Conservation (phyloP, 2,888 invertebrate species). For the Epinotia nisella region DNA sequence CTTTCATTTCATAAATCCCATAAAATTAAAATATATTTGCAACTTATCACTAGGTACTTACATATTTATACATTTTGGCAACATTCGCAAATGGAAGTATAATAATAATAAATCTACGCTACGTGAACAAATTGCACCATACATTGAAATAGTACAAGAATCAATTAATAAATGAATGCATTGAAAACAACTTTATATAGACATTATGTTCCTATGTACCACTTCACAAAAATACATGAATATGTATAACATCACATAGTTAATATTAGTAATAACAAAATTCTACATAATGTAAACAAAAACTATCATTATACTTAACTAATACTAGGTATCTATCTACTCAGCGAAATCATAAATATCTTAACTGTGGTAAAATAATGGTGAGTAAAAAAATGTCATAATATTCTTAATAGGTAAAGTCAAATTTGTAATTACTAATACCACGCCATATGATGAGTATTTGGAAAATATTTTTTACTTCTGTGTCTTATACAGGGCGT, state of each 20-base stretch:
- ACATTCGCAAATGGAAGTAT: constrained; percentile 7
- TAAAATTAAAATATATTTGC: constrained; percentile 26
- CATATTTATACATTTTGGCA: constrained; percentile 10
- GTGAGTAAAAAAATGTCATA: not conserved
- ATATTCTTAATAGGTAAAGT: not conserved
- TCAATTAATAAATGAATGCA: not conserved
- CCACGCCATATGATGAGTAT: no score
- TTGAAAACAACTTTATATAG: not conserved
- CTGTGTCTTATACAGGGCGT: no score
- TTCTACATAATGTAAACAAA: not conserved
- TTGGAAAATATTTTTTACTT: no score
- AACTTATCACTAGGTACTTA: not conserved
- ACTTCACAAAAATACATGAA: not conserved
- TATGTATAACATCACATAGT: not conserved
- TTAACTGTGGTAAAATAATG: not conserved
- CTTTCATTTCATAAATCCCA: constrained; percentile 30
- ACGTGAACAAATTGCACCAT: not conserved
- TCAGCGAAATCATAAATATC: not conserved
- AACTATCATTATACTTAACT: not conserved
- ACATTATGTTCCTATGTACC: not conserved
- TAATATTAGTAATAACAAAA: not conserved
- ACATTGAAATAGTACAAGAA: not conserved
- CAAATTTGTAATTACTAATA: no score
- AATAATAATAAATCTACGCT: not conserved
- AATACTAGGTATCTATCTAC: constrained; percentile 1